Conservation (phyloP, 2,888 invertebrate species). For the Ormyrus pomaceus region DNA sequence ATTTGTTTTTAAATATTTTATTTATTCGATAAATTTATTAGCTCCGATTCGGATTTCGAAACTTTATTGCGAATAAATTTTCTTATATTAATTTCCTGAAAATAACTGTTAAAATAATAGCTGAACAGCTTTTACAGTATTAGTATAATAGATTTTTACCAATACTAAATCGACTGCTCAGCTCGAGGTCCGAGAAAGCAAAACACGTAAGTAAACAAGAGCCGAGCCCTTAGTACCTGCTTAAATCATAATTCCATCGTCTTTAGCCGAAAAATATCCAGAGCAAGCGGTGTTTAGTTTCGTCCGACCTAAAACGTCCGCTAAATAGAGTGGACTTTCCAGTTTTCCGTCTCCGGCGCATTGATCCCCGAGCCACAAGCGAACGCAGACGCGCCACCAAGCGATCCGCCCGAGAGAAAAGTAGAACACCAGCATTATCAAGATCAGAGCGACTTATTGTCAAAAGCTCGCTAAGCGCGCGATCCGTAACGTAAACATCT, state of each 20-base stretch:
- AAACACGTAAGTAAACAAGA: constrained; percentile 42
- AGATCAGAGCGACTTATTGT: constrained; percentile 55
- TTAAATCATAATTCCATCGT: constrained; percentile 53
- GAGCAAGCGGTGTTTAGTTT: constrained; percentile 45
- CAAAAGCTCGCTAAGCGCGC: constrained; percentile 45
- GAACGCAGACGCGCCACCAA: not conserved
- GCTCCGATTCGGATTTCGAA: not conserved
- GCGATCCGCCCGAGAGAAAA: constrained; percentile 25
- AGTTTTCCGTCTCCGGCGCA: constrained; percentile 5
- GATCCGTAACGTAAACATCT: constrained; percentile 55
- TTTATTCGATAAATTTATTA: not conserved
- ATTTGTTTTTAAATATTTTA: not conserved
- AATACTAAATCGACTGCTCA: constrained; percentile 18
- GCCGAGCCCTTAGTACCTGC: constrained; percentile 36
- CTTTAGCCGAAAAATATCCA: constrained; percentile 34
- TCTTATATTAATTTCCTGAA: no score
- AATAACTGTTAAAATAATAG: not conserved
- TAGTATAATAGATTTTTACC: constrained; percentile 7
- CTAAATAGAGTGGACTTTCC: constrained; percentile 22
- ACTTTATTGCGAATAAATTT: not conserved
- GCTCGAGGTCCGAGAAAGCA: constrained; percentile 19
- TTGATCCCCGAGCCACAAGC: not conserved
- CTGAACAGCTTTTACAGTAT: not conserved
- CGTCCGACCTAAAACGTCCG: constrained; percentile 49
- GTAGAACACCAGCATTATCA: constrained; percentile 56